Base-by-base conservation (phyloP, 2,888 invertebrate species). In the Ophion ventricosus region DNA sequence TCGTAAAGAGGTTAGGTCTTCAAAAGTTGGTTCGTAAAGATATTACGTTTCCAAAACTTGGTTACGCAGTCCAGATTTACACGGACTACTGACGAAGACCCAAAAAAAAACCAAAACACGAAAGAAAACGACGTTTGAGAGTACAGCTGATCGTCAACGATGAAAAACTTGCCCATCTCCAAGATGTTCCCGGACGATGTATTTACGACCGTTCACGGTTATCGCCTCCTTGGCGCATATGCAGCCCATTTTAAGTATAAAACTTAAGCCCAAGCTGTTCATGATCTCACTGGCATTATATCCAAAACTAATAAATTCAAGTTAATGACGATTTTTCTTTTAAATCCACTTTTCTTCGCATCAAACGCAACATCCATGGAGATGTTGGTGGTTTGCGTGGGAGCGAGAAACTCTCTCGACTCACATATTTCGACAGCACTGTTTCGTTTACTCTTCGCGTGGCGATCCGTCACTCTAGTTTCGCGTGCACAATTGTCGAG, bases 221-320 rank as follows among this genome's bases (percentile, higher is more conserved):
- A 97, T 92, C 8, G 95, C 95, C 93, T 97, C 97, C 90, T 95
- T 96, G 49, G 96, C 95, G 93, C 97, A 97, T 63, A 97, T 94
- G 92, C 97, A 97, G 49, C 96, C 96, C 94, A 96, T 95, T 94
- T 95, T 96, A 88, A 96, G 94, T 88, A 96, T 95, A 86, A 96
- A 94, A 90, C 95, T 95, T 92, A 96, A 94, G 83, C 96, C 96
- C 89, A 96, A 92, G 86, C 96, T 95, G 91, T 96, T 96, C 96
- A 96, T 96, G 90, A 88, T 88, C 57, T 35, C 57, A 57, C 66
- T 25, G 57, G n/a, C 72, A 67, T 59, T 66, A 73, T 26, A 70
- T 43, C 63, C 57, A 26, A 57, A 72, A 64, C 11, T 40, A 79
- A 72, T 35, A 54, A 73, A 80, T 59, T 49, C 29, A 43, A 49